Evolutionary conservation across 1,140 invertebrate genomes (phyloP).

Genomic region (Schlechtendalia chinensis): DNA sequence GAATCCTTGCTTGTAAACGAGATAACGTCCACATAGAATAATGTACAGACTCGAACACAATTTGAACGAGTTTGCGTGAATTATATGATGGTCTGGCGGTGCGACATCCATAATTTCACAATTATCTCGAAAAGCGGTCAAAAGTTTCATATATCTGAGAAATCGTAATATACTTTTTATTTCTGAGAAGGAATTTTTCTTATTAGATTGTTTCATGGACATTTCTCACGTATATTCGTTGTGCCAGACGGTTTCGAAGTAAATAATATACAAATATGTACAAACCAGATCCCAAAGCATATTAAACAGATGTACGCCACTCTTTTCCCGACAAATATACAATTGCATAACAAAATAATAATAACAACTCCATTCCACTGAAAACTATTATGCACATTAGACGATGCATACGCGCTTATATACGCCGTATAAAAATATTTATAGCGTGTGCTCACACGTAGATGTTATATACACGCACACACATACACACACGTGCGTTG

Average conservation of each 20-base stretch:
- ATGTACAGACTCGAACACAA: no score
- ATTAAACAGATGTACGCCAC: not conserved
- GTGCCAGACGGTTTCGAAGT: not conserved
- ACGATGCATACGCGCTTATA: no score
- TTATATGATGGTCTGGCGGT: not conserved
- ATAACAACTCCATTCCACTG: not conserved
- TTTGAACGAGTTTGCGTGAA: no score
- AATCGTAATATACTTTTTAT: not conserved
- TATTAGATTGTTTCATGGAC: not conserved
- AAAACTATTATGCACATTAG: not conserved
- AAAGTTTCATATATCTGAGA: not conserved
- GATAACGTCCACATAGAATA: no score
- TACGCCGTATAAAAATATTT: no score
- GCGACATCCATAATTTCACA: not conserved
- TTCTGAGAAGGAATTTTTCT: not conserved
- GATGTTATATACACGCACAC: not conserved
- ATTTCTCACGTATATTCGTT: not conserved
- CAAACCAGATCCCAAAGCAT: not conserved
- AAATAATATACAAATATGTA: not conserved
- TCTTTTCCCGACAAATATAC: not conserved
- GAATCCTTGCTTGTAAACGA: no score
- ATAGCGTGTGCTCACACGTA: not conserved
- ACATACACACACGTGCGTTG: no score
- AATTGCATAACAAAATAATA: not conserved
- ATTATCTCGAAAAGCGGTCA: not conserved